Base-by-base conservation (phyloP, 2,113 vertebrate genomes). In the Cygnus buccinator region DNA sequence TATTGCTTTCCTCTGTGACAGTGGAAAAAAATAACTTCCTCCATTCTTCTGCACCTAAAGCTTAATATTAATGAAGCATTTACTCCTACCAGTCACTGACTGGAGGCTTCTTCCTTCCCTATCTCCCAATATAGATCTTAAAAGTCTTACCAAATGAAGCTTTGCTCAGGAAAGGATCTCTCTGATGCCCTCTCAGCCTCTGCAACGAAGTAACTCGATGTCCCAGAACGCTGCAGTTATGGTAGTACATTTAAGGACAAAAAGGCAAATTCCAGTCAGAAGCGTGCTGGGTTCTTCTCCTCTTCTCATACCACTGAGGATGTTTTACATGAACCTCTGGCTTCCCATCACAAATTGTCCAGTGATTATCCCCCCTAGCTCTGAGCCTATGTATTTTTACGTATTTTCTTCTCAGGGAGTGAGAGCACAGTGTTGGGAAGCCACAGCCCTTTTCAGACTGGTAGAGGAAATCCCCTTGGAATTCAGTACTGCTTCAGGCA, bases 391-490 rank as follows among this genome's bases (percentile, higher is more conserved):
- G 12, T 54, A 31, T 80, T 94, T 79, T 50, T 44, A 87, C 20
- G 10, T 39, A 11, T 39, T 39, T 67, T 77, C 68, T 33, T 25
- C 39, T 44, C 57, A 55, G 57, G 43, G 57, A 91, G 41, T 75
- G 46, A 86, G 35, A 83, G 26, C 80, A 52, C 76, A 52, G 35
- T 62, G 33, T 15, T 86, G 39, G 44, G 35, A 62, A 88, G 84
- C 33, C 43, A 63, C 63, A 61, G 72, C 14, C 20, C 29, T 73
- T 91, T 80, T 39, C 68, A 62, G 22, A 46, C 20, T 63, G 37
- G 22, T 35, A 52, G 46, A 74, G 72, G 79, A 97, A 91, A 92
- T 92, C 52, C 78, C 82, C 71, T 71, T 81, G 68, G 85, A 83
- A 90, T 93, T 94, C 7, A 74, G 79, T 28, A 46, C 55, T 19